These are phyloP conservation scores for Fragum whitleyi DNA, from an alignment of 2,888 invertebrate species.

Conservation along the genomic window DNA sequence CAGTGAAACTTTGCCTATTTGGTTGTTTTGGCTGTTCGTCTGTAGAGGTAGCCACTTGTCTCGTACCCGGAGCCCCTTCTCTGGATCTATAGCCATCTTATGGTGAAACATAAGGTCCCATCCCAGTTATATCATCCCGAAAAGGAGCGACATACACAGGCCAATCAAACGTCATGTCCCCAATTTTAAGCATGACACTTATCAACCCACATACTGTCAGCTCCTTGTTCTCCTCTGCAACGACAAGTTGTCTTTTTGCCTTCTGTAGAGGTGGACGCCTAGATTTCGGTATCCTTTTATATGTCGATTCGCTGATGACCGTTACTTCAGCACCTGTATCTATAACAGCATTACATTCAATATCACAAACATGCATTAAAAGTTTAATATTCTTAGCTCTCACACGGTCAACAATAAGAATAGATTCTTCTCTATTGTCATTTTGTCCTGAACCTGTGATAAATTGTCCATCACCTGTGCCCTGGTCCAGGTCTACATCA, in stretches of 20 bases:
- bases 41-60: conserved; percentile 35
- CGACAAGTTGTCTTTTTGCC: conserved; percentile 30
- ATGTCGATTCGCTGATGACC: conserved; percentile 31
- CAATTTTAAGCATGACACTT: conserved; percentile 20
- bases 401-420: background rate
- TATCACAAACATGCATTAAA: background rate
- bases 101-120: conserved; percentile 37
- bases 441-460: background rate
- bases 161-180: conserved; percentile 27
- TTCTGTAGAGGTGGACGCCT: background rate
- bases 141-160: conserved; percentile 49
- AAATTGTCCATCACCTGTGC: background rate
- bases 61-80: conserved; percentile 30
- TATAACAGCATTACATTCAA: conserved; percentile 17
- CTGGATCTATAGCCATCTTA: conserved; percentile 37
- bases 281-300: conserved; percentile 3
- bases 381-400: conserved; percentile 21
- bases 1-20: background rate
- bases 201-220: conserved; percentile 29
- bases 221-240: conserved; percentile 36
- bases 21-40: background rate
- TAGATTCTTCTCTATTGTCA: background rate
- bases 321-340: conserved; percentile 47
- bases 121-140: conserved; percentile 34
- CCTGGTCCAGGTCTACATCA: background rate